phyloP scores from a whole-genome alignment of 2,888 invertebrate species.

The Tholera decimalis region DNA sequence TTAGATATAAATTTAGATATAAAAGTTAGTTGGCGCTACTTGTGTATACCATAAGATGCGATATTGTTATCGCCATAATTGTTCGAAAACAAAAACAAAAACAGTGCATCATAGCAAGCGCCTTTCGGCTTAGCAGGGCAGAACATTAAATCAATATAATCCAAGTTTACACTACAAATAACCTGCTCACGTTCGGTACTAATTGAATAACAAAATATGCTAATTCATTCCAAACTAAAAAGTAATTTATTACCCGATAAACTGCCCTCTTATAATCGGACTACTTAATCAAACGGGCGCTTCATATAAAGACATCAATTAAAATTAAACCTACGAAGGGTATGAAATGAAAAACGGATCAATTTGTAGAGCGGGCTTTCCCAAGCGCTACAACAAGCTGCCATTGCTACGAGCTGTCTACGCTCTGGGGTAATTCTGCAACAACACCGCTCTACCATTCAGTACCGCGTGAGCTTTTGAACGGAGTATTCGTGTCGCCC shows the following conservation, averaged over 20 bases:
- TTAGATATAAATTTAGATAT: too few relatives aligned
- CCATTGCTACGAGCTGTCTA: slow-evolving; percentile 68
- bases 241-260: slow-evolving; percentile 40
- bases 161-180: slow-evolving; percentile 15
- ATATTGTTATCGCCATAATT: too few relatives aligned
- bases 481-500: slow-evolving; percentile 67
- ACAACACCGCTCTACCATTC: slow-evolving; percentile 57
- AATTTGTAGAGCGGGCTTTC: slow-evolving; percentile 77
- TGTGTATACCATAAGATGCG: too few relatives aligned
- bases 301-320: slow-evolving; percentile 56
- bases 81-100: too few relatives aligned
- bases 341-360: slow-evolving; percentile 75
- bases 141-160: slow-evolving; percentile 5
- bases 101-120: too few relatives aligned
- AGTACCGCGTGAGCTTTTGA: slow-evolving; percentile 79
- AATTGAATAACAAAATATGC: slow-evolving; percentile 42
- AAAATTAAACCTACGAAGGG: slow-evolving; percentile 39
- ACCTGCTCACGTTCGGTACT: slow-evolving; percentile 26
- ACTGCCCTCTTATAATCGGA: slow-evolving; percentile 43
- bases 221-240: slow-evolving; percentile 33
- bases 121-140: too few relatives aligned
- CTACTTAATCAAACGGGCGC: slow-evolving; percentile 46
- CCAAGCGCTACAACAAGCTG: slow-evolving; percentile 74
- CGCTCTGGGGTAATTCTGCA: slow-evolving; percentile 49
- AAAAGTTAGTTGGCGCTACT: too few relatives aligned